Percentiles rank a stretch among this genome's conserved stretches.
These are phyloP conservation scores for Drosophila macrospina DNA, from an alignment of 2,888 invertebrate species.

Conservation along the genomic window DNA sequence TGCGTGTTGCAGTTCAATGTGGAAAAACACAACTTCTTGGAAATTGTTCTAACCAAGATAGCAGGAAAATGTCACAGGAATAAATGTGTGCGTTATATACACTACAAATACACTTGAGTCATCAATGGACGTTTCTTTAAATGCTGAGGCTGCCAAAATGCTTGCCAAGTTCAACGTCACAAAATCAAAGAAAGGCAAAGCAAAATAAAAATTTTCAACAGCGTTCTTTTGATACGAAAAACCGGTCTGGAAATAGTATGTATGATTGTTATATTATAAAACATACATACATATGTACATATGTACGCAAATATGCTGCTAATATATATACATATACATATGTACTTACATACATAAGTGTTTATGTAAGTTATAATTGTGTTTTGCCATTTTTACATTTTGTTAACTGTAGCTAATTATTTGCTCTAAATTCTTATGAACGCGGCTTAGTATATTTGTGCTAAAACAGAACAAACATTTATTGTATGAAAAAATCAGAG, in stretches of 20 bases:
- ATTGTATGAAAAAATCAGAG: too few species aligned
- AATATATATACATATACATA: neutral
- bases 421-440: too few species aligned
- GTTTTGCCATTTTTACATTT: too few species aligned
- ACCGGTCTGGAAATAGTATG: conserved; percentile 38
- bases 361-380: too few species aligned
- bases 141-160: conserved; percentile 19
- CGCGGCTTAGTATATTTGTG: too few species aligned
- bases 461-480: too few species aligned
- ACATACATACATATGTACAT: neutral
- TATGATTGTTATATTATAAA: neutral
- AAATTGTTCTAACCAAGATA: conserved; percentile 15
- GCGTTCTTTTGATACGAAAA: conserved; percentile 21
- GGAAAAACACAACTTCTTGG: conserved; percentile 21
- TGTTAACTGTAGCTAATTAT: too few species aligned
- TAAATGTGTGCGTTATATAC: conserved; percentile 6
- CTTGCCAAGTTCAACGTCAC: conserved; percentile 35
- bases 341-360: too few species aligned
- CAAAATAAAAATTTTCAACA: conserved; percentile 6
- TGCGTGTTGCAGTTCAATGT: conserved; percentile 22
- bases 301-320: too few species aligned
- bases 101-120: conserved; percentile 30
- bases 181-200: conserved; percentile 34
- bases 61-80: conserved; percentile 32
- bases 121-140: conserved; percentile 4